A percentile compares a stretch with the other conserved stretches of the same genome.
These are phyloP conservation scores for Lasioglossum villosulum DNA, from an alignment of 2,888 invertebrate species.

Conservation along the genomic window DNA sequence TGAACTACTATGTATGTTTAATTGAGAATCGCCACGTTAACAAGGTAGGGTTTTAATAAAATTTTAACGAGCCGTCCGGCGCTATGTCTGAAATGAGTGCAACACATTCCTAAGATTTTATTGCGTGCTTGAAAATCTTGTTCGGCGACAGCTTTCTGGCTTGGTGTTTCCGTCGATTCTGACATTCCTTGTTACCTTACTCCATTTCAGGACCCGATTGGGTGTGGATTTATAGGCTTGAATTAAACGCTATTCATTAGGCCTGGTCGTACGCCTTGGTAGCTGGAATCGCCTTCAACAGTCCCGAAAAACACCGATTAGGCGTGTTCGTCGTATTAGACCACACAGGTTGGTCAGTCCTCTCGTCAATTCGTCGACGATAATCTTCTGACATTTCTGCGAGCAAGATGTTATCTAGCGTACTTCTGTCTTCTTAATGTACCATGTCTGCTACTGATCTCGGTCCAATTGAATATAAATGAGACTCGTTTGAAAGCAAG, in stretches of 20 bases:
- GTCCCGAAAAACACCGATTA: conserved; percentile 69
- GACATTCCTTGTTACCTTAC: conserved; percentile 2
- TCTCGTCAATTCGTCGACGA: conserved; percentile 27
- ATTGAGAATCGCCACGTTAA: conserved; percentile 25
- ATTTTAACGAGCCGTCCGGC: conserved; percentile 12
- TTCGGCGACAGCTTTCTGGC: conserved; percentile 56
- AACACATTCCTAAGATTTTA: conserved; percentile 67
- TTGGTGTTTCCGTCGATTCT: conserved; percentile 27
- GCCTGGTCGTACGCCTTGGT: conserved; percentile 55
- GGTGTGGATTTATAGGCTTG: conserved; percentile 67
- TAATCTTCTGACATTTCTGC: conserved; percentile 22
- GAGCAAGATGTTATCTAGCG: conserved; percentile 39
- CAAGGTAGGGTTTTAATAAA: conserved; percentile 31
- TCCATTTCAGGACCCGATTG: conserved; percentile 19
- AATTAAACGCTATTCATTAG: conserved; percentile 76
- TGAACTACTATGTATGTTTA: conserved; percentile 8
- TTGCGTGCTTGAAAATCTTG: conserved; percentile 51
- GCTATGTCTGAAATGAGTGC: conserved; percentile 41
- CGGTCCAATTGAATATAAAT: background rate
- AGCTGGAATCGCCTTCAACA: conserved; percentile 65
- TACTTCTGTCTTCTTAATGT: conserved; percentile 14
- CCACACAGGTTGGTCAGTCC: conserved; percentile 69
- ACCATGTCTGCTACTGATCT: background rate
- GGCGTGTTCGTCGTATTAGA: conserved; percentile 56
- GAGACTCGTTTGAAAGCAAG: background rate